A percentile compares a stretch with the other conserved stretches of the same genome.
Conservation (phyloP, 1,140 invertebrate genomes). For the Ceratina calcarata region DNA sequence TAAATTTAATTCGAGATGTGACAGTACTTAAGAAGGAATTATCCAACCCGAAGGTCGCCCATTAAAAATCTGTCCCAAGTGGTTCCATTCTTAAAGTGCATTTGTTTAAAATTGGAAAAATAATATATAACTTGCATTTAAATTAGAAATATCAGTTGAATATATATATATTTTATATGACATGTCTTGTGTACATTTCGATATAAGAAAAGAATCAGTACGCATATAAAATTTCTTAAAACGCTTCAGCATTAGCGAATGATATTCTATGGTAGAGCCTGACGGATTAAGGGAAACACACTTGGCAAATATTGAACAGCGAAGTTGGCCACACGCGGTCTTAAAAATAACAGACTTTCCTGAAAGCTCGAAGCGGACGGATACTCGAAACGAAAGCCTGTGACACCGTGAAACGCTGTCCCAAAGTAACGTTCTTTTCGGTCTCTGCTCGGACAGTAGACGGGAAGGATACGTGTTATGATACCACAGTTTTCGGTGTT, state of each 20-base stretch:
- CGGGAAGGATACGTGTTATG: constrained; percentile 47
- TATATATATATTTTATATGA: no score
- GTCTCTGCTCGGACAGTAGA: not conserved
- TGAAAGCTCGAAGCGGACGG: constrained; percentile 53
- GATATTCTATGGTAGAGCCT: constrained; percentile 20
- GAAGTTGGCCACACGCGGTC: constrained; percentile 9
- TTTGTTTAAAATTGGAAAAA: no score
- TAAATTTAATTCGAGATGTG: not conserved
- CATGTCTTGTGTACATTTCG: no score
- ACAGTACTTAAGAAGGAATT: not conserved
- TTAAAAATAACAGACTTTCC: constrained; percentile 65
- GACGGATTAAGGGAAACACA: constrained; percentile 65
- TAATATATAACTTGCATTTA: no score
- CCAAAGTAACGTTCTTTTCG: constrained; percentile 37
- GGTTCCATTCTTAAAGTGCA: no score
- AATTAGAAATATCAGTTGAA: no score
- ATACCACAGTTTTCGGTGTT: constrained; percentile 58
- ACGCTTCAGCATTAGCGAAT: constrained; percentile 15
- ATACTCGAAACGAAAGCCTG: constrained; percentile 52
- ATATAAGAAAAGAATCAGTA: no score
- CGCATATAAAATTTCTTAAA: not conserved
- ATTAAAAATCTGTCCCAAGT: no score
- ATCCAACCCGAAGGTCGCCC: no score
- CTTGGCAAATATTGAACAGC: constrained; percentile 59
- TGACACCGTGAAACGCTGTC: constrained; percentile 40